phyloP scores from a whole-genome alignment of 2,888 invertebrate genomes.

The Caenorhabditis imperialis region DNA sequence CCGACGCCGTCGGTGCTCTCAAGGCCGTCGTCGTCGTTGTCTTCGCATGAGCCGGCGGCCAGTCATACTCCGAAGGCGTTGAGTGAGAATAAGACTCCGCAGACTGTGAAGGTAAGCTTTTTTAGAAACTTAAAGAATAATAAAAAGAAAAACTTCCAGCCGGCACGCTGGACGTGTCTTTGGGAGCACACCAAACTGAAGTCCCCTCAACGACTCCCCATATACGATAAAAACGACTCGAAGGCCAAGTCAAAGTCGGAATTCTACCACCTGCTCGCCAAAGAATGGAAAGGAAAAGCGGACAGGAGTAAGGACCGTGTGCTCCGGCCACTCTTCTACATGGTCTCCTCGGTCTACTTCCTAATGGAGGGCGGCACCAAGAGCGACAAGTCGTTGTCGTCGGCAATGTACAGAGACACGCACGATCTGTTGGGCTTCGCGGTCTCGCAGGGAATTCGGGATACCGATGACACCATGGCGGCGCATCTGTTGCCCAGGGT shows the following conservation, averaged over 20 bases:
- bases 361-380: constrained; percentile 30
- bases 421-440: constrained; percentile 37
- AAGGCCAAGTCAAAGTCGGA: constrained; percentile 19
- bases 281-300: constrained; percentile 31
- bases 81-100: no score
- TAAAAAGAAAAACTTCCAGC: not conserved
- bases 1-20: constrained; percentile 16
- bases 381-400: constrained; percentile 17
- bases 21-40: constrained; percentile 31
- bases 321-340: constrained; percentile 28
- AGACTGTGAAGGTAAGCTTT: not conserved
- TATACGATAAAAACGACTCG: constrained; percentile 15
- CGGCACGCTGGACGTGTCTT: constrained; percentile 23
- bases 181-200: constrained; percentile 33
- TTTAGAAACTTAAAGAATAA: not conserved
- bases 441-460: constrained; percentile 22
- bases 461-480: constrained; percentile 29
- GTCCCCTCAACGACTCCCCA: constrained; percentile 16
- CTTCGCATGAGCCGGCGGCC: constrained; percentile 1
- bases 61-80: not conserved
- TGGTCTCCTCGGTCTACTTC: constrained; percentile 37
- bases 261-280: constrained; percentile 40
- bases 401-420: constrained; percentile 19
- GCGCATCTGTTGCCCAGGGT: constrained; percentile 45
- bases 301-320: constrained; percentile 33